These are phyloP conservation scores for Yponomeuta evonymella DNA, from an alignment of 2,888 invertebrate species.

Conservation along the genomic window DNA sequence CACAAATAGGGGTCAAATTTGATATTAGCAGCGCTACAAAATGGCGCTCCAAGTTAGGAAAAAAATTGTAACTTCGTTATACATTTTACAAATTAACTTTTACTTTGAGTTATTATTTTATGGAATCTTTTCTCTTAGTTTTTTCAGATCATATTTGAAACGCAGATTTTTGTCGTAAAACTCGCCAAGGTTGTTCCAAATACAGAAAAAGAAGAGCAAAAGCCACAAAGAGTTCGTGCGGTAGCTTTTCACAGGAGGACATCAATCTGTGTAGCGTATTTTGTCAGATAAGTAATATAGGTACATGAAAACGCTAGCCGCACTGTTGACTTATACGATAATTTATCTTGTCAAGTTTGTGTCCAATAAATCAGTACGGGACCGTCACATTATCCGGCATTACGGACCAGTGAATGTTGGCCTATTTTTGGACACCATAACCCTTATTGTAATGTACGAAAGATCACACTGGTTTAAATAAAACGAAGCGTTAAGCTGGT, in stretches of 20 bases:
- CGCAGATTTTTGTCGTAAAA: background rate
- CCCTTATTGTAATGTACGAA: background rate
- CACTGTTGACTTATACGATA: conserved; percentile 7
- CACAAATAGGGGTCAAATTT: too few species aligned
- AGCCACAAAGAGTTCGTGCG: background rate
- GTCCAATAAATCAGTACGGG: conserved; percentile 14
- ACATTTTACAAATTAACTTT: too few species aligned
- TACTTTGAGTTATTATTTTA: too few species aligned
- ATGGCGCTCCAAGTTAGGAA: too few species aligned
- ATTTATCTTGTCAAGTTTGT: conserved; percentile 13
- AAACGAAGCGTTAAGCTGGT: background rate
- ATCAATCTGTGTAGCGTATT: background rate
- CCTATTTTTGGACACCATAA: background rate
- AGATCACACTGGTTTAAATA: background rate
- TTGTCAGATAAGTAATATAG: background rate
- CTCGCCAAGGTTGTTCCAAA: background rate
- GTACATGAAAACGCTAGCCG: background rate
- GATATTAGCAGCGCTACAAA: too few species aligned
- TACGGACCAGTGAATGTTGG: conserved; percentile 3
- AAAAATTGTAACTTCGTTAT: too few species aligned
- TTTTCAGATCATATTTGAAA: background rate
- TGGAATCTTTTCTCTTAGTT: too few species aligned
- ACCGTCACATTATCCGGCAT: conserved; percentile 13
- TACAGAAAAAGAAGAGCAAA: background rate
- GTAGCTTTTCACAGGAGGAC: background rate